phyloP scores from a whole-genome alignment of 2,888 invertebrate species.

The Amphipyra berbera region DNA sequence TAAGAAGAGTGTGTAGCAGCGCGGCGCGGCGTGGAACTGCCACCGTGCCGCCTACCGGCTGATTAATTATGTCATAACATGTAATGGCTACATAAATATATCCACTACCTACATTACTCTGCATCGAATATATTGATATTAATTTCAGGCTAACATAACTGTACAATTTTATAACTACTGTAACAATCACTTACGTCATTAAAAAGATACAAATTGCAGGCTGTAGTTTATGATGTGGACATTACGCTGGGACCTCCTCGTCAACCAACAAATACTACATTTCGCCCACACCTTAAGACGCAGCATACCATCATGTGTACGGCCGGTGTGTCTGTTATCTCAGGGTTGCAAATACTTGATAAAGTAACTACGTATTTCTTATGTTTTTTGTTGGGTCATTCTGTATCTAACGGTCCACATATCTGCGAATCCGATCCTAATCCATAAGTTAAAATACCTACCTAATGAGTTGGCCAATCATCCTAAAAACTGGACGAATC shows the following conservation, averaged over 20 bases:
- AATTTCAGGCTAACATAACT: conserved; percentile 3
- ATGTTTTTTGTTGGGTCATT: conserved; percentile 17
- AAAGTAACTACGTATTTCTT: conserved; percentile 3
- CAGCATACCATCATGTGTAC: too few relatives aligned
- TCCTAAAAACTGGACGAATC: conserved; percentile 4
- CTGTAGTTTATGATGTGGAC: too few relatives aligned
- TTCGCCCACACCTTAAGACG: too few relatives aligned
- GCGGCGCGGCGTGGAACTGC: conserved; percentile 18
- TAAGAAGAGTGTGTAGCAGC: conserved; percentile 30
- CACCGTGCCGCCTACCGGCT: conserved; percentile 45
- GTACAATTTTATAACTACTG: not conserved
- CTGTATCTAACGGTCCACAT: conserved; percentile 11
- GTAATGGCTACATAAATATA: conserved; percentile 47
- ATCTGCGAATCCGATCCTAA: conserved; percentile 19
- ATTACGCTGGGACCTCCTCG: too few relatives aligned
- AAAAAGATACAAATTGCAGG: not conserved
- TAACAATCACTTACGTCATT: not conserved
- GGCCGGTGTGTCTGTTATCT: too few relatives aligned
- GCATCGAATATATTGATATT: conserved; percentile 3
- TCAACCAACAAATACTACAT: too few relatives aligned
- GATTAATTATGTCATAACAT: conserved; percentile 59
- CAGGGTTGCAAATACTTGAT: not conserved
- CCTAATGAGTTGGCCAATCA: not conserved
- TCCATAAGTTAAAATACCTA: conserved; percentile 13
- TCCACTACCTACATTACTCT: conserved; percentile 27